Conservation (phyloP, 2,797 vertebrate species). For the Manis crassicaudata region DNA sequence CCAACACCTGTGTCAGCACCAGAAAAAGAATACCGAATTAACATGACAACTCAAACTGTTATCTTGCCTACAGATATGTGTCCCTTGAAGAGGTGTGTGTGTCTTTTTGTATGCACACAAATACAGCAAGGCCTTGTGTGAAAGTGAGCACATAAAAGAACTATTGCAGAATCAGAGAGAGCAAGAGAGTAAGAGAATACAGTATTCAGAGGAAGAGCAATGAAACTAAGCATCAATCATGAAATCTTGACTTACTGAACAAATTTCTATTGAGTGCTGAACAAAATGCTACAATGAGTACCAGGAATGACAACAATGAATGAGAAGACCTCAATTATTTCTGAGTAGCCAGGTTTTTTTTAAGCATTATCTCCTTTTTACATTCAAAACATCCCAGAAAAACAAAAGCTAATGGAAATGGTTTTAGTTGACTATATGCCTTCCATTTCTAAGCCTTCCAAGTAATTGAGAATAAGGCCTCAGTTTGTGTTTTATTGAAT, state of each 20-base stretch:
- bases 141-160: neutral
- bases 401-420: neutral
- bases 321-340: neutral
- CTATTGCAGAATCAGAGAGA: neutral
- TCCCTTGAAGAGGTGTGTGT: neutral
- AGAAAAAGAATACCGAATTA: neutral
- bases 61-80: neutral
- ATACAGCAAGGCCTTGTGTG: neutral
- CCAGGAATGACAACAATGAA: neutral
- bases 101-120: too few species aligned
- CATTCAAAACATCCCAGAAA: conserved; percentile 28
- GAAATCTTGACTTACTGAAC: neutral
- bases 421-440: neutral
- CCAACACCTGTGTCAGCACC: neutral
- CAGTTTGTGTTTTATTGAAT: neutral
- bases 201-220: neutral
- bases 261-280: neutral
- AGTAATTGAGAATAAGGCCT: neutral
- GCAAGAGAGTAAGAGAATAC: neutral
- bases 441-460: neutral
- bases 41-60: neutral
- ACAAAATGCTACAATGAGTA: neutral
- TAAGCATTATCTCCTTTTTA: neutral
- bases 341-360: neutral
- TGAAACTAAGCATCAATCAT: neutral